A percentile compares a stretch with the other conserved stretches of the same genome.
Conservation (phyloP, 2,113 vertebrate species). For the Kryptolebias marmoratus region DNA sequence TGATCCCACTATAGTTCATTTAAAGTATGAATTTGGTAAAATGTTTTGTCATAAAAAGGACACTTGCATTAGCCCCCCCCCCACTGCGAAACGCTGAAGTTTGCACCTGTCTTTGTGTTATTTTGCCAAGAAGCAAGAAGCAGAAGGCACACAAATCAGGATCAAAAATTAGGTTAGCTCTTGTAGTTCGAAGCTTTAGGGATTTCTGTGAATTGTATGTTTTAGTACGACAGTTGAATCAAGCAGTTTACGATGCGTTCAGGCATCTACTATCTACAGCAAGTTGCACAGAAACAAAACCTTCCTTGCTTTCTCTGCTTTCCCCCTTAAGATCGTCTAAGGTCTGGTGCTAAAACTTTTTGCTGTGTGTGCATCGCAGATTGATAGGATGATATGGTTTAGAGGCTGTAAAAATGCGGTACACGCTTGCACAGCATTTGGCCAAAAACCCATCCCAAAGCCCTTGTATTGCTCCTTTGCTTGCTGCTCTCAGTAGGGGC, state of each 20-base stretch:
- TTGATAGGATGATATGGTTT: constrained; percentile 21
- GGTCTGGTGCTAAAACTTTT: constrained; percentile 23
- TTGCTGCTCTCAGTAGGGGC: constrained; percentile 36
- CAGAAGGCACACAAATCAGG: background rate
- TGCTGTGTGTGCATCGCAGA: constrained; percentile 26
- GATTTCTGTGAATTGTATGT: constrained; percentile 17
- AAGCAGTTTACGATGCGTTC: constrained; percentile 23
- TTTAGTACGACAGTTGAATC: constrained; percentile 26
- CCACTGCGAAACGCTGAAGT: background rate
- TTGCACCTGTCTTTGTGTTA: background rate
- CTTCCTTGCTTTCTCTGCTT: constrained; percentile 1
- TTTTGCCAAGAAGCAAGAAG: background rate
- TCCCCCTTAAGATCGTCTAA: constrained; percentile 10
- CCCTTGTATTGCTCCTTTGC: constrained; percentile 14
- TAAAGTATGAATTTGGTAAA: too few relatives aligned
- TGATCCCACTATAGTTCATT: too few relatives aligned
- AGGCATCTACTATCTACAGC: background rate
- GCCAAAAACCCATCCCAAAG: constrained; percentile 44
- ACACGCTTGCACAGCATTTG: constrained; percentile 22
- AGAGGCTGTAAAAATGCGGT: constrained; percentile 25
- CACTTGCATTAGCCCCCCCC: too few relatives aligned
- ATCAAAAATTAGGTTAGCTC: background rate
- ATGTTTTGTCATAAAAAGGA: too few relatives aligned
- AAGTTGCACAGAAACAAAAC: background rate
- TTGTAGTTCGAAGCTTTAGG: constrained; percentile 1